Conservation (phyloP, 2,113 vertebrate species). For the Phylloscopus whistleri region DNA sequence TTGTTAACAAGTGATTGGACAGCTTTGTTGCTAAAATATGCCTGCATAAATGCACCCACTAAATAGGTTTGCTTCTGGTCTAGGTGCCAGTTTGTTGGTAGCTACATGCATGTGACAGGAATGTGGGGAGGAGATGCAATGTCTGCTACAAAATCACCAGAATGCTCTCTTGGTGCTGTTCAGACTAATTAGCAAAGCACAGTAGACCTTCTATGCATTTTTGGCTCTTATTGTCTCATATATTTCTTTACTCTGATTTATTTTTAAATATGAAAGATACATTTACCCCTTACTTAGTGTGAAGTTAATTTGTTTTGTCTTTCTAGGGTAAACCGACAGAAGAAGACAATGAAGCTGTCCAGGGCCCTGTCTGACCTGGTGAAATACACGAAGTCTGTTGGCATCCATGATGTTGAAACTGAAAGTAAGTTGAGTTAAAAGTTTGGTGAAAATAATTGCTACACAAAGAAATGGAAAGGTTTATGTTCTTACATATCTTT, state of each 20-base stretch:
- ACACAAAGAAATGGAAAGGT: not conserved
- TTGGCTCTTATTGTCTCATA: not conserved
- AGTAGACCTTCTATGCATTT: not conserved
- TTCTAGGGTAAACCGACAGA: constrained; percentile 74
- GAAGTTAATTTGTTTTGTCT: not conserved
- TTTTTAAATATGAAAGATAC: not conserved
- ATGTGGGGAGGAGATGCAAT: not conserved
- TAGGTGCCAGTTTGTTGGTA: not conserved
- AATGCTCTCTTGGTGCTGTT: not conserved
- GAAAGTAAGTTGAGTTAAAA: constrained; percentile 80
- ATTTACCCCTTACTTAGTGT: not conserved
- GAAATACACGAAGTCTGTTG: constrained; percentile 94
- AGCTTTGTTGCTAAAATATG: not conserved
- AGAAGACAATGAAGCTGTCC: constrained; percentile 96
- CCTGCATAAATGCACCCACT: not conserved
- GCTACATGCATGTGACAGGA: not conserved
- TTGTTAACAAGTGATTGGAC: not conserved
- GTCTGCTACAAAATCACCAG: not conserved
- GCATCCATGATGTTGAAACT: constrained; percentile 85
- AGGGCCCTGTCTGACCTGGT: constrained; percentile 96
- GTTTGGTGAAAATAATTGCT: not conserved
- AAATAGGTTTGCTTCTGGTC: not conserved
- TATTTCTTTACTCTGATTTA: not conserved
- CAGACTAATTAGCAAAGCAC: not conserved
- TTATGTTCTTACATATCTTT: not conserved